Evolutionary conservation across 2,113 vertebrate species (phyloP), one percentile per base, ranked within the genome.

Genomic region (Pelvicachromis taeniatus): DNA sequence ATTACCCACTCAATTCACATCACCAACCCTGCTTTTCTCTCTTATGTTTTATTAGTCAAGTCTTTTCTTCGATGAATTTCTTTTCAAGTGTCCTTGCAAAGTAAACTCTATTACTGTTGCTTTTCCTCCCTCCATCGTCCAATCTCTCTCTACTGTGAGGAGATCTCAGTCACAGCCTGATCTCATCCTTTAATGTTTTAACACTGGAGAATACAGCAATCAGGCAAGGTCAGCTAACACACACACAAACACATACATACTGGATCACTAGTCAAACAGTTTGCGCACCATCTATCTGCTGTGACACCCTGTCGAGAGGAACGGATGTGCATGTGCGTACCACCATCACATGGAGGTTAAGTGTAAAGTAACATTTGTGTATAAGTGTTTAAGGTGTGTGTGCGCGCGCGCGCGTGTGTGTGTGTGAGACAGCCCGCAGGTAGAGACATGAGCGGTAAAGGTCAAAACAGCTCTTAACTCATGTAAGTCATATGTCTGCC

Each of bases 401-500:
- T 61, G 78, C 11, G 42, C 13, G 40, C 14, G 42, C 14, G 42
- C 13, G 70, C 87, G 77, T 91, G 78, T 78, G 86, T 58, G 83
- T 78, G 59, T 73, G 70, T 4, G 0, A 75, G 70, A 31, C 70
- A 75, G 45, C 70, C 45, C 26, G 83, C 84, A 89, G 85, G 84
- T 85, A 82, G 35, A 89, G 86, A 90, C 89, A 86, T 56, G 70
- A 91, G 84, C 9, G 23, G 78, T 73, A 92, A 94, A 93, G 93
- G 93, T 94, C 92, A 92, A 93, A 94, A 78, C 85, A 88, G 82
- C 88, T 92, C 84, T 91, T 93, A 90, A 92, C 87, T 89, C 84
- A 83, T 90, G 88, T 88, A 91, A 88, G 63, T 92, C 85, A 91
- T 91, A 86, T 63, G 78, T 94, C 86, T 88, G 65, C 78, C 84